phyloP scores from a whole-genome alignment of 2,888 invertebrate genomes.

The Ophion obscuratus region DNA sequence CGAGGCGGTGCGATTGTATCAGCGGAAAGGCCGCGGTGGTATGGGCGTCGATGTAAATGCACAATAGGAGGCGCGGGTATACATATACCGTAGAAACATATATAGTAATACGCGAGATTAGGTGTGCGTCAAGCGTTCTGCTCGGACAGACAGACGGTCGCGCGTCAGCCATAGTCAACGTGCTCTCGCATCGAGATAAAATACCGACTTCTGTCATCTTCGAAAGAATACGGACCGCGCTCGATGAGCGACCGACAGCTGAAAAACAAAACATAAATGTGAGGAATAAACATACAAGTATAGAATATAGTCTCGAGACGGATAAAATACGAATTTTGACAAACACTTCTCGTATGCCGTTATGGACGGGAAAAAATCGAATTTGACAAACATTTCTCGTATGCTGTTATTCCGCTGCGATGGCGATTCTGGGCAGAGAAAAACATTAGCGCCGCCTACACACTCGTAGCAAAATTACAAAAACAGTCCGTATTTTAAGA shows the following conservation, averaged over 20 bases:
- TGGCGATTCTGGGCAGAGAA: neutral
- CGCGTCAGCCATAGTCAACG: slow-evolving; percentile 52
- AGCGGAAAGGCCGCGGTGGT: neutral
- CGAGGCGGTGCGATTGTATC: slow-evolving; percentile 3
- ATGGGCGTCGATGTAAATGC: neutral
- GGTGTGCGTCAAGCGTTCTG: slow-evolving; percentile 21
- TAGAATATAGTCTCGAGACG: neutral
- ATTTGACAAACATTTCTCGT: neutral
- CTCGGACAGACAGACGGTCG: slow-evolving; percentile 63
- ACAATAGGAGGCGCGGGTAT: neutral
- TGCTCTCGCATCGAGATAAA: slow-evolving; percentile 24
- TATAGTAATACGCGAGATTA: slow-evolving; percentile 6
- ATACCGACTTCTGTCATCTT: slow-evolving; percentile 22
- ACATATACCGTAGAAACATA: neutral
- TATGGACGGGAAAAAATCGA: neutral
- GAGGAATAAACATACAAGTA: neutral
- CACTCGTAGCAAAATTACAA: neutral
- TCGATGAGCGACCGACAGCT: neutral
- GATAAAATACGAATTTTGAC: neutral
- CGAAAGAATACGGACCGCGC: neutral
- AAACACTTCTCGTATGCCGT: neutral
- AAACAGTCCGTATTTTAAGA: neutral
- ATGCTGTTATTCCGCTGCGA: neutral
- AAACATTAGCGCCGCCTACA: neutral
- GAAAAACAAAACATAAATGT: neutral